Evolutionary conservation across 2,113 vertebrate genomes (phyloP).

Genomic region (Rhagologus leucostigma): DNA sequence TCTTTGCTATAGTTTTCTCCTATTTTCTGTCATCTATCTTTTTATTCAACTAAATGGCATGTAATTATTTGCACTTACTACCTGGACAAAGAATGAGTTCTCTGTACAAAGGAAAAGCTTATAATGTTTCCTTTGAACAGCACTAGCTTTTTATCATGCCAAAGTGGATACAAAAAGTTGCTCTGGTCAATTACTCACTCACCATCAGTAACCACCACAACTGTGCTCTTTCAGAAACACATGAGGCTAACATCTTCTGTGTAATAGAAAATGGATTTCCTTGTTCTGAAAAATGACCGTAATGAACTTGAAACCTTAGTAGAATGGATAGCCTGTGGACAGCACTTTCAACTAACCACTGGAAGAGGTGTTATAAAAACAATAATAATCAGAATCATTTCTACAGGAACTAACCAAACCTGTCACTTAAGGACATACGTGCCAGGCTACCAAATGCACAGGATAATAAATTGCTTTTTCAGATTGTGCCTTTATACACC

Average conservation of each 20-base stretch:
- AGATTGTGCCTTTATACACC: background rate
- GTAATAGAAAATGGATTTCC: slow-evolving; percentile 43
- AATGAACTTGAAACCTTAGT: slow-evolving; percentile 38
- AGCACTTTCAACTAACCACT: background rate
- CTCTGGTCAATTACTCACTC: slow-evolving; percentile 39
- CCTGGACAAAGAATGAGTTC: slow-evolving; percentile 26
- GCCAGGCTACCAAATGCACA: background rate
- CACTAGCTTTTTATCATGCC: background rate
- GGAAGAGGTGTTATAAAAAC: slow-evolving; percentile 5
- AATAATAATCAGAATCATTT: slow-evolving; percentile 3
- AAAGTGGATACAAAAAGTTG: slow-evolving; percentile 19
- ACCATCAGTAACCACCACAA: background rate
- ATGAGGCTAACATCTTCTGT: background rate
- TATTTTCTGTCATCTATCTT: slow-evolving; percentile 29
- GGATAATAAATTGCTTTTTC: background rate
- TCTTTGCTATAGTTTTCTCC: background rate
- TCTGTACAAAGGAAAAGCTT: background rate
- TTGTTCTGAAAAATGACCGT: slow-evolving; percentile 27
- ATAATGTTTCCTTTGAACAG: slow-evolving; percentile 19
- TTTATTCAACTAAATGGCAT: slow-evolving; percentile 12
- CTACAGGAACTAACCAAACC: background rate
- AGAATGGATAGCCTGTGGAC: background rate
- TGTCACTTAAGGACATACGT: background rate
- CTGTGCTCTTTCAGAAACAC: slow-evolving; percentile 1
- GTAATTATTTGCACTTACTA: slow-evolving; percentile 37